Percentiles rank a stretch among this genome's conserved stretches.
phyloP scores from a whole-genome alignment of 2,113 vertebrate genomes.

The rat (Rattus norvegicus) region DNA sequence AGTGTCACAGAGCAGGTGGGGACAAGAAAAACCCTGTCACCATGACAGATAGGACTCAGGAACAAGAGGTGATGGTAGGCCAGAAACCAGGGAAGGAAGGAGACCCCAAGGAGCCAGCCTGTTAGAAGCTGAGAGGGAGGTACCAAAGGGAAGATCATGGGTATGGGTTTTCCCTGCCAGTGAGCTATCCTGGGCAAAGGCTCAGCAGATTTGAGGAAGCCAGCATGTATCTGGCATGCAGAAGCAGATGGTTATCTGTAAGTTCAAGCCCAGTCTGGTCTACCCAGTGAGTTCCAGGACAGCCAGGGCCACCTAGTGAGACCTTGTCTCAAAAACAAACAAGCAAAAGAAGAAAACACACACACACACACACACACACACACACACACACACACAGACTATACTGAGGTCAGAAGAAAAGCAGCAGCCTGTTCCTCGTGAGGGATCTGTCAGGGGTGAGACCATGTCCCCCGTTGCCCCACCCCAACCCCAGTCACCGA shows the following conservation, averaged over 20 bases:
- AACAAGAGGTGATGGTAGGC: neutral
- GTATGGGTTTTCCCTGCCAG: accelerated
- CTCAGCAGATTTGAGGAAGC: neutral
- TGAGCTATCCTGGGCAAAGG: neutral
- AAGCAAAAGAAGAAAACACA: neutral
- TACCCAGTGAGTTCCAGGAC: neutral
- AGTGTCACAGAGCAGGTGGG: too few species aligned
- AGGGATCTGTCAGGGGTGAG: neutral
- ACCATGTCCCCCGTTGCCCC: neutral
- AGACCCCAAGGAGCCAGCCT: neutral
- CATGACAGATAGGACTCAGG: neutral
- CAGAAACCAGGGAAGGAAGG: neutral
- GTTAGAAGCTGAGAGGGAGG: neutral
- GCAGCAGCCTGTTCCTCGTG: neutral
- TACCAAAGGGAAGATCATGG: neutral
- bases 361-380: too few species aligned
- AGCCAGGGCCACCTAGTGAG: neutral
- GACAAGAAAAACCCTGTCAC: neutral
- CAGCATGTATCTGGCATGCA: neutral
- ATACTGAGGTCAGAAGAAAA: neutral
- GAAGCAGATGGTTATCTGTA: neutral
- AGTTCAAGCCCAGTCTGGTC: neutral
- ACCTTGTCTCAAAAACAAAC: neutral
- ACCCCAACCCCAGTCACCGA: neutral
- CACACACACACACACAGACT: too few species aligned